Evolutionary conservation across 2,888 invertebrate genomes (phyloP).

Genomic region (Amphipoea lucens): DNA sequence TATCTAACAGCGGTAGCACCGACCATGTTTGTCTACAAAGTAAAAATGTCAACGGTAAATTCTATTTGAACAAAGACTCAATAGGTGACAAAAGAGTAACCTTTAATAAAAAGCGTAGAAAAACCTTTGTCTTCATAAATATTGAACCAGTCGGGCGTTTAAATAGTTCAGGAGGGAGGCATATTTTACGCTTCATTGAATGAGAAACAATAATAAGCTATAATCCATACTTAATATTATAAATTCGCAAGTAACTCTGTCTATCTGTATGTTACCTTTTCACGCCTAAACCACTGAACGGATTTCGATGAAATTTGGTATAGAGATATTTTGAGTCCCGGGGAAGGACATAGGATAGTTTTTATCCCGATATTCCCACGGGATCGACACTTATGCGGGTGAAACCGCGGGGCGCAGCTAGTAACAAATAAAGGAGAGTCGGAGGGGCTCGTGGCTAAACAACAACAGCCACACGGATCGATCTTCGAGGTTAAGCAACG

Average conservation of each 20-base stretch:
- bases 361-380: no score
- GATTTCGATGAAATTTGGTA: no score
- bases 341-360: no score
- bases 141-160: conserved; percentile 19
- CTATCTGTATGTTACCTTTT: no score
- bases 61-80: conserved; percentile 34
- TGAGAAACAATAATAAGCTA: conserved; percentile 13
- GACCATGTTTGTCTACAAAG: background rate
- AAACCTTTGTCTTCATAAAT: conserved; percentile 44
- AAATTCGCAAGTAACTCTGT: no score
- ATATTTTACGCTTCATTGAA: conserved; percentile 23
- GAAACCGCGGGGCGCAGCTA: no score
- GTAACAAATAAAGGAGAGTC: background rate
- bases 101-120: conserved; percentile 42
- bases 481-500: background rate
- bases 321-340: no score
- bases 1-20: background rate
- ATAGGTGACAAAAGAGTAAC: conserved; percentile 54
- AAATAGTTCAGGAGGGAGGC: conserved; percentile 14
- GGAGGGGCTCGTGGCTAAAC: background rate
- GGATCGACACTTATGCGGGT: no score
- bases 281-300: no score
- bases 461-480: background rate
- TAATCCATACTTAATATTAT: no score
- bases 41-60: conserved; percentile 30